phyloP scores from a whole-genome alignment of 2,797 vertebrate genomes.

The Dromococcyx pavoninus region DNA sequence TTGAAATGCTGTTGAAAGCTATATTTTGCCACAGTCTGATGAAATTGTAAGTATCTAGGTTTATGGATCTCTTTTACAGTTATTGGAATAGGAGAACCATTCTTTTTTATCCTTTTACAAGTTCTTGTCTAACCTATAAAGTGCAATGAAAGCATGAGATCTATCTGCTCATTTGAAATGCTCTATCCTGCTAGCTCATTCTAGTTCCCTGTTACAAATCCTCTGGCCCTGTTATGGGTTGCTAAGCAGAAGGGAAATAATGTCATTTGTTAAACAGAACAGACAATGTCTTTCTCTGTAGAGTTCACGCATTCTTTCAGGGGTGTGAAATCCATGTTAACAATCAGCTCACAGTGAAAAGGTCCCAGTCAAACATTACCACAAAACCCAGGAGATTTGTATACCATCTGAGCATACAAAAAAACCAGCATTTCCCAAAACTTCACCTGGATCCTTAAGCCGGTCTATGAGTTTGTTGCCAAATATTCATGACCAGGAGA shows the following conservation, averaged over 20 bases:
- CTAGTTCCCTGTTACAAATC: background rate
- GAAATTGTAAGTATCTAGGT: background rate
- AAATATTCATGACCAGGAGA: background rate
- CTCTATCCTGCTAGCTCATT: background rate
- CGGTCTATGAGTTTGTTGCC: background rate
- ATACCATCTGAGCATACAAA: background rate
- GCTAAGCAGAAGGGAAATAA: conserved; percentile 51
- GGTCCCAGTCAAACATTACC: background rate
- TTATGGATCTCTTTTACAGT: background rate
- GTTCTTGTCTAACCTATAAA: conserved; percentile 39
- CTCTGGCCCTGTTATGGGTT: conserved; percentile 14
- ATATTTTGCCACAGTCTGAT: background rate
- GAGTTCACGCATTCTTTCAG: background rate
- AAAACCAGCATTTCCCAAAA: background rate
- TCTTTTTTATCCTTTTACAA: conserved; percentile 1
- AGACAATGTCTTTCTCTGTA: conserved; percentile 22
- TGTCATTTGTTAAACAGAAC: conserved; percentile 43
- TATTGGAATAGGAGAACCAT: background rate
- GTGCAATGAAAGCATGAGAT: conserved; percentile 1
- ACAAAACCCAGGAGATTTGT: background rate
- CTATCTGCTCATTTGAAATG: background rate
- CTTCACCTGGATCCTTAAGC: background rate
- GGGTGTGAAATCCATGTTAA: conserved; percentile 30
- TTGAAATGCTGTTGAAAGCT: conserved; percentile 4
- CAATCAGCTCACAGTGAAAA: background rate